Evolutionary conservation across 2,797 vertebrate genomes (phyloP), one percentile per base, ranked within the genome.

Genomic region (Micromesistius poutassou): DNA sequence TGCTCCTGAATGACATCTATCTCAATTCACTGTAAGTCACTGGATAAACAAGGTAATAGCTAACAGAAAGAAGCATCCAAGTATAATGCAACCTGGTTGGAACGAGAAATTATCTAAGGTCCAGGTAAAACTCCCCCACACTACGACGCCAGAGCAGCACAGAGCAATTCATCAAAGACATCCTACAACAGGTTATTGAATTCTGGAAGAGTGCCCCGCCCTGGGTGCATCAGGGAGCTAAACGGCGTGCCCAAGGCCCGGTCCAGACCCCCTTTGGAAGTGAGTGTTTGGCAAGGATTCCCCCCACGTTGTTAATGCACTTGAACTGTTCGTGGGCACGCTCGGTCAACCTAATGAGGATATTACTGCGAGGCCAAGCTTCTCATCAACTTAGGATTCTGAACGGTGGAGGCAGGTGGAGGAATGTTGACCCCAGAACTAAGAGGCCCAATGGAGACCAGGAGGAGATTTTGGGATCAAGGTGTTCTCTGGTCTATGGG

Each of bases 291-390:
- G 91, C 91, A 89, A 83, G 74, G 66, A 80, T 87, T 90, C 88
- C 91, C 88, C 91, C 91, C 89, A 87, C 89, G 91, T 93, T 91
- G 91, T 93, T 93, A 93, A 93, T 93, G 91, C 90, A 89, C 90
- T 91, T 83, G 87, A 90, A 91, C 84, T 83, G 91, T 88, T 93
- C 79, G 81, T 82, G 78, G 91, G 80, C 88, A 85, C 89, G 81
- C 89, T 86, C 77, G 77, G 90, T 91, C 90, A 90, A 92, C 92
- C 89, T 95, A 94, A 95, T 93, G 90, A 94, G 92, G 87, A 83
- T 85, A 91, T 93, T 91, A 89, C 88, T 89, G 84, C 33, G 31
- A 81, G 90, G 91, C 87, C 88, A 83, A 87, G 81, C 83, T 91
- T 90, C 91, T 92, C 89, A 92, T 92, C 91, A 92, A 89, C 87